A percentile compares a stretch with the other conserved stretches of the same genome.
These are phyloP conservation scores for Trichacis sp. DNA, from an alignment of 2,888 invertebrate genomes.

Conservation along the genomic window DNA sequence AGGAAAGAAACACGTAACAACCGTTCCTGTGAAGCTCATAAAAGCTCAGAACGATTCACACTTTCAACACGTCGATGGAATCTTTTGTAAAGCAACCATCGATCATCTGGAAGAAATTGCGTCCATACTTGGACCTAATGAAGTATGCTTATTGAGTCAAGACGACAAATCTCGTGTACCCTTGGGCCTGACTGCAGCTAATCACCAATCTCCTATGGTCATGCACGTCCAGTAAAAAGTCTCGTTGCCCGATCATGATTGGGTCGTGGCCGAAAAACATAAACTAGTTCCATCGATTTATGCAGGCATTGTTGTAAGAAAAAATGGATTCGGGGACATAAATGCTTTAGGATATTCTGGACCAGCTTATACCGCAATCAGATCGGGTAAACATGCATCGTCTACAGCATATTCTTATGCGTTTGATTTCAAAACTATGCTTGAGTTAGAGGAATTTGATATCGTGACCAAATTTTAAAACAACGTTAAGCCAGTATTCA, in stretches of 20 bases:
- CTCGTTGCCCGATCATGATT: constrained; percentile 56
- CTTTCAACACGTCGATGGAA: constrained; percentile 40
- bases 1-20: constrained; percentile 6
- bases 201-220: constrained; percentile 58
- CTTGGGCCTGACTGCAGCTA: constrained; percentile 61
- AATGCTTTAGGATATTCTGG: too few species aligned
- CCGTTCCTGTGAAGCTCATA: constrained; percentile 9
- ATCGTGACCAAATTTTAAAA: too few species aligned
- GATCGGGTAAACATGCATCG: too few species aligned
- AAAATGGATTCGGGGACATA: too few species aligned
- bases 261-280: constrained; percentile 51
- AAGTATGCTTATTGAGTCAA: constrained; percentile 33
- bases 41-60: not conserved
- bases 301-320: too few species aligned
- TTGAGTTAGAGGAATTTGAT: too few species aligned
- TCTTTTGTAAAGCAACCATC: constrained; percentile 44
- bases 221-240: constrained; percentile 56
- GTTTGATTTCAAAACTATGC: too few species aligned
- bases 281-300: constrained; percentile 47
- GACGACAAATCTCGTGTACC: constrained; percentile 53
- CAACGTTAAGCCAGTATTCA: too few species aligned
- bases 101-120: constrained; percentile 42
- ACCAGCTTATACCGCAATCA: too few species aligned
- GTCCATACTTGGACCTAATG: constrained; percentile 41
- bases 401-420: too few species aligned